Base-by-base conservation (phyloP, 2,797 vertebrate genomes). In the Hydrophis major region DNA sequence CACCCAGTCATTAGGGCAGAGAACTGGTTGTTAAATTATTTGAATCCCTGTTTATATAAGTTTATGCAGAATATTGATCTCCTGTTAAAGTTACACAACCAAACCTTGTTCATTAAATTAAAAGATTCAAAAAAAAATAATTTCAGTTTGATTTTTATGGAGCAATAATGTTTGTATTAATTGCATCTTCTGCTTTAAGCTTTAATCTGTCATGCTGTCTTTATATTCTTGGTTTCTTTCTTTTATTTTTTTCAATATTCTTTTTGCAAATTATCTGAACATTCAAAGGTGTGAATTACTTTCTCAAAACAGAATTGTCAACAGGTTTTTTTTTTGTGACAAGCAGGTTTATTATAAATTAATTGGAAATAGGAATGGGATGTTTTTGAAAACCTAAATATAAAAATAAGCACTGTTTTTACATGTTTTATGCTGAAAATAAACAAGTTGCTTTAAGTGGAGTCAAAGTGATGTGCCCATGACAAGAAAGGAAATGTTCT, bases 141-240 rank as follows among this genome's bases (percentile, higher is more conserved):
- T 88, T 56, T 92, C 57, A 0, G 50, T 27, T 83, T 78, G 66
- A 74, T 74, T 83, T 83, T 88, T 20, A 0, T 4, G 3, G 0
- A 87, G 56, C 88, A 32, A 11, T 86, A 93, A 66, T 1, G 74
- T 94, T 50, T 87, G 37, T 13, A 83, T 10, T 83, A 63, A 90
- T 91, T 88, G 42, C 86, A 74, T 91, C 55, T 60, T 88, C 56
- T 0, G 53, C 61, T 92, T 92, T 50, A 11, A 20, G 10, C 53
- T 66, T 90, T 87, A 60, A 89, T 11, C 25, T 27, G 1, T n/a
- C 56, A 37, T 56, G 89, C 95, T 86, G 89, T 55, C 94, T 94
- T 78, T n/a, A 32, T 22, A 78, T 61, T 53, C n/a, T 56, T 55
- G 50, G 8, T 27, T 60, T 86, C 12, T 50, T 50, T 32, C 4